Evolutionary conservation across 2,113 vertebrate genomes (phyloP), one percentile per base, ranked within the genome.

Genomic region (Gymnarchus niloticus): DNA sequence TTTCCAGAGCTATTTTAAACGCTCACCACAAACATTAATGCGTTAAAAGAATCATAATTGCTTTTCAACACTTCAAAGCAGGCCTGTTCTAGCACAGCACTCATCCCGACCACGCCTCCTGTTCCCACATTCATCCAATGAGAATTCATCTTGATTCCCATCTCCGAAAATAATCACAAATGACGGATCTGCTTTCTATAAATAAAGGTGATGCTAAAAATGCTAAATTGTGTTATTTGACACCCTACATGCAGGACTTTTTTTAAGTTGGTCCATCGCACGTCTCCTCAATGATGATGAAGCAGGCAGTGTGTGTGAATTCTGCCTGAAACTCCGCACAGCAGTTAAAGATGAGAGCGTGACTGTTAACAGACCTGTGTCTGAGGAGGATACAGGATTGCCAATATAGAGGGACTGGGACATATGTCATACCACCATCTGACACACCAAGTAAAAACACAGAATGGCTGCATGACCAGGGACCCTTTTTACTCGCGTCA

Each of bases 131-230:
- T 54, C n/a, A 81, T 12, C 49, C 44, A 2, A 81, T 21, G 46
- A 73, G 65, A 41, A 41, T 41, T 73, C 17, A 69, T 37, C 65
- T 73, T 73, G 41, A 73, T 44, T 48, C 65, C 65, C 41, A 25
- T 80, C 46, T 80, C 46, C 23, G 46, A 48, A 80, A 80, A 80
- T 80, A 44, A 80, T 80, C 76, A 41, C 8, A 48, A 78, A 48
- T 78, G 76, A 78, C 8, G 21, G 73, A 17, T 48, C 37, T 77
- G 76, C 21, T n/a, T 46, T 78, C 44, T 78, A 48, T 78, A 48
- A 78, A 78, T 25, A 48, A 78, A 78, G 44, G 44, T 48, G 76
- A 37, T 19, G 65, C 37, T 41, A 73, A 19, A 33, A 17, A 41
- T 19, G 65, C 41, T 25, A 41, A 41, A 19, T 33, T 41, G 65